These are phyloP conservation scores for Ia io DNA, from an alignment of 2,113 vertebrate genomes.

Conservation along the genomic window DNA sequence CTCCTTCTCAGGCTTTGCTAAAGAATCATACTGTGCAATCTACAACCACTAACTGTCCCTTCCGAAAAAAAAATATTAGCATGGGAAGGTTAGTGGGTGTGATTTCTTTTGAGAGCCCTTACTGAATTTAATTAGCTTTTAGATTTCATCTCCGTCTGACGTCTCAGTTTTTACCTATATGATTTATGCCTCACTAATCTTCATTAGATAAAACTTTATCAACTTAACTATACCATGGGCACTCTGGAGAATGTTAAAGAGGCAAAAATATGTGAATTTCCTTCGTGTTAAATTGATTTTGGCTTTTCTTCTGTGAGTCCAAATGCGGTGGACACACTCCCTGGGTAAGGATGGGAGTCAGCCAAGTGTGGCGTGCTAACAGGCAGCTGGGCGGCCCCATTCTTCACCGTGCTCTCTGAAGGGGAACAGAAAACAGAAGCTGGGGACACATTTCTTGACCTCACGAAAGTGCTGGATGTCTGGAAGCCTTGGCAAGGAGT, in stretches of 20 bases:
- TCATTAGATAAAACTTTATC: constrained; percentile 79
- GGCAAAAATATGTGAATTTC: constrained; percentile 59
- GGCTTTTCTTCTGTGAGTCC: constrained; percentile 71
- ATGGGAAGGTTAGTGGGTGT: constrained; percentile 77
- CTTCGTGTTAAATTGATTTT: constrained; percentile 76
- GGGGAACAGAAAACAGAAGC: constrained; percentile 72
- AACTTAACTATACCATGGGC: constrained; percentile 50
- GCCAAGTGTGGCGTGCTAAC: constrained; percentile 70
- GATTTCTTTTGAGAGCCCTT: constrained; percentile 73
- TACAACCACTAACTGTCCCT: constrained; percentile 78
- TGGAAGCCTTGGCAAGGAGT: constrained; percentile 41
- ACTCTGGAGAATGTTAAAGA: constrained; percentile 46
- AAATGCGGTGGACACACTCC: constrained; percentile 60
- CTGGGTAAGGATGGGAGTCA: constrained; percentile 59
- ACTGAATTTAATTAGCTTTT: constrained; percentile 85
- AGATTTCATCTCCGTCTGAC: constrained; percentile 80
- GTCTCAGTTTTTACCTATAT: constrained; percentile 77
- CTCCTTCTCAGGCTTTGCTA: constrained; percentile 78
- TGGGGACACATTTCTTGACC: constrained; percentile 62
- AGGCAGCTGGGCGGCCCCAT: constrained; percentile 61
- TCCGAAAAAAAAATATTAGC: constrained; percentile 80
- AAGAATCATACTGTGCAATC: constrained; percentile 82
- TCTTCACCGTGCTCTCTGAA: constrained; percentile 67
- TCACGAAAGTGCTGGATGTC: constrained; percentile 45
- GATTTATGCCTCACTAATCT: constrained; percentile 81